Evolutionary conservation across 2,888 invertebrate genomes (phyloP), one percentile per base, ranked within the genome.

Genomic region (Gandaritis pyraliata): DNA sequence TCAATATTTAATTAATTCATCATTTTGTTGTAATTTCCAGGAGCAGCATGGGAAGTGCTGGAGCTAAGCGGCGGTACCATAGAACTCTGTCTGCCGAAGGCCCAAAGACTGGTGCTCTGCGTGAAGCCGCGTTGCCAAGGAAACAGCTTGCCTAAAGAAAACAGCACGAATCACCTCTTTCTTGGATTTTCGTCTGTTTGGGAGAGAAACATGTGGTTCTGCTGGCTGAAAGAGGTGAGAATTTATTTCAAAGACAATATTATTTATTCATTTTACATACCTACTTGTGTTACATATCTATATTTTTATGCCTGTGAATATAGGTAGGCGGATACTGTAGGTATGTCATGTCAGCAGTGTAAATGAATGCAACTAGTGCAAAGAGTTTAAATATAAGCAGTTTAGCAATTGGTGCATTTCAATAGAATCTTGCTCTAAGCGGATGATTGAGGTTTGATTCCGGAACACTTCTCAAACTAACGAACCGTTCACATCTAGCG

Each of bases 201-300:
- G 94, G 95, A 95, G 76, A 88, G 95, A 72, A 94, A 94, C 71
- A 88, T 95, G 76, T 95, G 95, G 95, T 93, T 92, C 67, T 86
- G 86, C 70, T 95, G 95, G 95, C 81, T 95, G 8, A 93, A 93
- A 81, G 93, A 94, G 93, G 95, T 94, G 83, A 75, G 83, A 76
- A 30, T 36, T 43, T 46, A 39, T 30, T 43, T n/a, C 41, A 12
- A 49, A 15, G 39, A 16, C 43, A 16, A 3, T 11, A 43, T 11
- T 43, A 10, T 16, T 15, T 13, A 41, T 41, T 3, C 2, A 16
- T 10, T 13, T 10, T 15, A 16, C 10, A 33, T 33, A 1, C 29
- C 6, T 4, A 4, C 29, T 29, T 29, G 6, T 15, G 10, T 11
- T 16, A 16, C 16, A 2, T 10, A 43, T 43, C 2, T 8, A 43